These are phyloP conservation scores for Toxotes jaculatrix DNA, from an alignment of 2,113 vertebrate species.

Conservation along the genomic window DNA sequence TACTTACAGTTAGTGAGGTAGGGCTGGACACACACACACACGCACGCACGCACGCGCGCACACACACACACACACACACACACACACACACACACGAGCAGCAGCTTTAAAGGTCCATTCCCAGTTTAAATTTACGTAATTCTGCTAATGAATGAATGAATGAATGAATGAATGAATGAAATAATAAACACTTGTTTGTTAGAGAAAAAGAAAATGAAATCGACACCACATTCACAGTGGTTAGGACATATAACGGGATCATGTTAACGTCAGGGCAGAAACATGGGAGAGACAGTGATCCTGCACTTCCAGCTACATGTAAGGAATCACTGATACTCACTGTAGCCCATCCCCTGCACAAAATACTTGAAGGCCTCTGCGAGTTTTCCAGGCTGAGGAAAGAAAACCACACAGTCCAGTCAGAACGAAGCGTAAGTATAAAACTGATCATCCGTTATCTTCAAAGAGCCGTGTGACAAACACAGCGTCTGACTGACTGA, in stretches of 20 bases:
- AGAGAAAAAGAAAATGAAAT: too few relatives aligned
- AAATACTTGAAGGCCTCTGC: constrained; percentile 88
- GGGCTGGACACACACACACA: constrained; percentile 40
- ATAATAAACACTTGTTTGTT: too few relatives aligned
- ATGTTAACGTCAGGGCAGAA: background rate
- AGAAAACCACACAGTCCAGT: constrained; percentile 1
- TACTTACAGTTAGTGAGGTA: constrained; percentile 61
- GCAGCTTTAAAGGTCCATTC: too few relatives aligned
- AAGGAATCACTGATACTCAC: constrained; percentile 74
- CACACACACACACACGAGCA: too few relatives aligned
- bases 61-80: background rate
- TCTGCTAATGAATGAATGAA: too few relatives aligned
- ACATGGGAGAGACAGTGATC: background rate
- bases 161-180: too few relatives aligned
- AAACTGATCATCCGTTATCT: background rate
- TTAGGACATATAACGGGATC: too few relatives aligned
- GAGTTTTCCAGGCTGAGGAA: constrained; percentile 84
- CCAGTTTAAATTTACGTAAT: too few relatives aligned
- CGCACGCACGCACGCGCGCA: background rate
- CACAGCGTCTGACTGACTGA: background rate
- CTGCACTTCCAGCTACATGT: background rate
- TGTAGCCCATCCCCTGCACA: constrained; percentile 89
- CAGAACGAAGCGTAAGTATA: background rate
- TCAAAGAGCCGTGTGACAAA: background rate
- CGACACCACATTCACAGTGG: too few relatives aligned